phyloP scores from a whole-genome alignment of 2,888 invertebrate genomes.

The Stegophylla sp. region DNA sequence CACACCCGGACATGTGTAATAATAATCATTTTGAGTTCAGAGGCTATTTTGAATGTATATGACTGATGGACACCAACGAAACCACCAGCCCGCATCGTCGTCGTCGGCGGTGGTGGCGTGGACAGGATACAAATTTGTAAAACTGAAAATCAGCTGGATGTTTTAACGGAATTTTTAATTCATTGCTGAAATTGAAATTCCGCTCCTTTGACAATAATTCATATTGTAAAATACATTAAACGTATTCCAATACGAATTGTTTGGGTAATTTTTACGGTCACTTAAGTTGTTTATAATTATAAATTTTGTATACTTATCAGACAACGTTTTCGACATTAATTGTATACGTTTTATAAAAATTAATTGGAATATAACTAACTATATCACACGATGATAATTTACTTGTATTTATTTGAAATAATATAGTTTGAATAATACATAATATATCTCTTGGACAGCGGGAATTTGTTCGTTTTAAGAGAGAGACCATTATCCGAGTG shows the following conservation, averaged over 20 bases:
- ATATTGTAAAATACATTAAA: no score
- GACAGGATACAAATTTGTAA: no score
- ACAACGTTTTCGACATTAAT: no score
- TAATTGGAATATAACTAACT: background rate
- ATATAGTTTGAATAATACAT: background rate
- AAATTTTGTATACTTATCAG: no score
- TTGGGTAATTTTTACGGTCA: no score
- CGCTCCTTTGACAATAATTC: no score
- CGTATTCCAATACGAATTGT: no score
- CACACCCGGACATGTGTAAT: background rate
- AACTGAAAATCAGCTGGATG: no score
- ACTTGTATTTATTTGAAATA: background rate
- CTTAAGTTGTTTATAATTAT: no score
- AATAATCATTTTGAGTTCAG: conserved; percentile 7
- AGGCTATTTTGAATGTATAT: background rate
- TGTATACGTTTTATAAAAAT: no score
- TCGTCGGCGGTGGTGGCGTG: background rate
- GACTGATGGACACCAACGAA: background rate
- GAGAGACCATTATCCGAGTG: background rate
- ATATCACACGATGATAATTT: background rate
- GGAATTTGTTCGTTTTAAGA: conserved; percentile 14
- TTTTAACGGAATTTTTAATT: no score
- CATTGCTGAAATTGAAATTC: no score
- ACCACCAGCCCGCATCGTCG: background rate
- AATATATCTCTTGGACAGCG: background rate